Evolutionary conservation across 2,797 vertebrate species (phyloP).

Genomic region (Orientallactaga sibirica): DNA sequence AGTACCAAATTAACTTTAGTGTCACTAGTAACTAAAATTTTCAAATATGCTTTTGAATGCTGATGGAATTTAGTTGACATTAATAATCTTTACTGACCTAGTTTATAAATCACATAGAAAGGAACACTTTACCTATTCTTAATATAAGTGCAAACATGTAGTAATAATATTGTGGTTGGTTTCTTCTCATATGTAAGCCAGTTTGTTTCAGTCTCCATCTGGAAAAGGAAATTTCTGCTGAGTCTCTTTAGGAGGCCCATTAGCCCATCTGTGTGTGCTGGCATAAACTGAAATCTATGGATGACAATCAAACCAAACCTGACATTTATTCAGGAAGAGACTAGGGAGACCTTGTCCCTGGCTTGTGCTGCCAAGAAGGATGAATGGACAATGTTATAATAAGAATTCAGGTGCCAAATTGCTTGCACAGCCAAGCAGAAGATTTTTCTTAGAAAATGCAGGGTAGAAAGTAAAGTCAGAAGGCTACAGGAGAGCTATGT

Average conservation of each 20-base stretch:
- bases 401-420: constrained; percentile 47
- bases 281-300: constrained; percentile 54
- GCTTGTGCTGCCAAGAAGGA: constrained; percentile 67
- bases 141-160: constrained; percentile 11
- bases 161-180: background rate
- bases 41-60: constrained; percentile 46
- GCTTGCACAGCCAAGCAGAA: constrained; percentile 25
- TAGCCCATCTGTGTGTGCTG: constrained; percentile 74
- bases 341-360: constrained; percentile 39
- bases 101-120: constrained; percentile 11
- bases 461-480: background rate
- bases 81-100: constrained; percentile 65
- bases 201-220: constrained; percentile 59
- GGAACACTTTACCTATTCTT: background rate
- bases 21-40: constrained; percentile 12
- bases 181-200: constrained; percentile 56
- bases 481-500: background rate
- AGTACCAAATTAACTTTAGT: constrained; percentile 36
- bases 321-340: constrained; percentile 69
- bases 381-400: constrained; percentile 57
- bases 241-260: constrained; percentile 72
- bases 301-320: constrained; percentile 68
- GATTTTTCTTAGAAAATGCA: constrained; percentile 43
- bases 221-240: constrained; percentile 70
- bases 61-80: background rate